Conservation (phyloP, 2,797 vertebrate genomes). For the Eupleurogrammus muticus region DNA sequence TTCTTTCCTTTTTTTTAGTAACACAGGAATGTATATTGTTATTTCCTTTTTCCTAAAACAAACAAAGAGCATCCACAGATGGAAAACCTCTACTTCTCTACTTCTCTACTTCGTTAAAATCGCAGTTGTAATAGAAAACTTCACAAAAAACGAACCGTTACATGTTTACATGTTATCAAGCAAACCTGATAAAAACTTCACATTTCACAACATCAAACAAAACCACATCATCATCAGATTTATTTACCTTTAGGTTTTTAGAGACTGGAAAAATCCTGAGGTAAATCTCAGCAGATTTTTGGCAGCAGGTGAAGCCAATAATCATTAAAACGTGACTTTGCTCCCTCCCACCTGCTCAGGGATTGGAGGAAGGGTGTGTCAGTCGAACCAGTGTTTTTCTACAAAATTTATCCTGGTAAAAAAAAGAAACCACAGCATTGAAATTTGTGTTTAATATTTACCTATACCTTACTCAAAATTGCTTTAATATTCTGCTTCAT, state of each 20-base stretch:
- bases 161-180: too few relatives aligned
- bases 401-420: too few relatives aligned
- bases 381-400: not conserved
- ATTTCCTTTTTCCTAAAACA: not conserved
- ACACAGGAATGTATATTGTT: not conserved
- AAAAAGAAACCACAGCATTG: too few relatives aligned
- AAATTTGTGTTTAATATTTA: too few relatives aligned
- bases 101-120: constrained; percentile 21
- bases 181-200: too few relatives aligned
- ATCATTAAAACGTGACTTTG: not conserved
- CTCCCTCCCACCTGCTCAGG: not conserved
- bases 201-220: too few relatives aligned
- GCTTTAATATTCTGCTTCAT: too few relatives aligned
- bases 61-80: not conserved
- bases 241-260: not conserved
- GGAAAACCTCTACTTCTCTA: constrained; percentile 44
- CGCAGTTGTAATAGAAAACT: not conserved
- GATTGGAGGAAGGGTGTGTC: not conserved
- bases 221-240: not conserved
- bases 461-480: too few relatives aligned
- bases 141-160: too few relatives aligned
- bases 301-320: not conserved
- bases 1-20: not conserved
- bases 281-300: not conserved
- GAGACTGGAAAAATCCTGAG: not conserved